Base-by-base conservation (phyloP, 2,888 invertebrate genomes). In the Melinaea menophilus region DNA sequence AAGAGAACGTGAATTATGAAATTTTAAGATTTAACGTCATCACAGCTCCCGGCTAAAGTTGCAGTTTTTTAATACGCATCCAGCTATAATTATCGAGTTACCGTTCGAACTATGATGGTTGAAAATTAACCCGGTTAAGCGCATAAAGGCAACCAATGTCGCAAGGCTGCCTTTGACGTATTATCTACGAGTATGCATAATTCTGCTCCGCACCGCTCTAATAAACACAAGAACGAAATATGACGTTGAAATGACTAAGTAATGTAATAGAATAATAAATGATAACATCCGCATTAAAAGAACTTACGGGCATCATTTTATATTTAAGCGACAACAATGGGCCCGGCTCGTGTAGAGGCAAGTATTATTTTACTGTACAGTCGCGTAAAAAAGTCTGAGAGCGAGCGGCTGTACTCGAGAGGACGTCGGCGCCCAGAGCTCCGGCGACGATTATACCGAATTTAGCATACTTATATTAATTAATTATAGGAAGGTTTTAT, bases 201-300 rank as follows among this genome's bases (percentile, higher is more conserved):
- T 67, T 56, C 47, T 22, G 55, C 60, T 57, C 55, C 55, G 56
- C 55, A 48, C 9, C 59, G 62, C 56, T 59, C 55, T 54, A 45
- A 62, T 54, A 37, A 37, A 59, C 64, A 59, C 59, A 35, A 60
- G 62, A 60, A 65, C 61, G 63, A 66, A 65, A 68, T 68, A 64
- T 68, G 67, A 73, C 75, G 75, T 77, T 71, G 72, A 74, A 73
- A 75, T 73, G 73, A 75, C 75, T 74, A 74, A 74, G 74, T 79
- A 81, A 80, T 79, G 78, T 79, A 86, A 85, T 87, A 86, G 83
- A 87, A 86, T 86, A 86, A 87, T 89, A 86, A 89, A 88, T 84
- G 88, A 83, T 82, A 81, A 84, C 88, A 86, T 90, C 89, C 89
- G 88, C 82, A 86, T 88, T 88, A 89, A 83, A 81, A 82, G 77